phyloP scores from a whole-genome alignment of 2,888 invertebrate genomes.

The Proisotoma minuta region DNA sequence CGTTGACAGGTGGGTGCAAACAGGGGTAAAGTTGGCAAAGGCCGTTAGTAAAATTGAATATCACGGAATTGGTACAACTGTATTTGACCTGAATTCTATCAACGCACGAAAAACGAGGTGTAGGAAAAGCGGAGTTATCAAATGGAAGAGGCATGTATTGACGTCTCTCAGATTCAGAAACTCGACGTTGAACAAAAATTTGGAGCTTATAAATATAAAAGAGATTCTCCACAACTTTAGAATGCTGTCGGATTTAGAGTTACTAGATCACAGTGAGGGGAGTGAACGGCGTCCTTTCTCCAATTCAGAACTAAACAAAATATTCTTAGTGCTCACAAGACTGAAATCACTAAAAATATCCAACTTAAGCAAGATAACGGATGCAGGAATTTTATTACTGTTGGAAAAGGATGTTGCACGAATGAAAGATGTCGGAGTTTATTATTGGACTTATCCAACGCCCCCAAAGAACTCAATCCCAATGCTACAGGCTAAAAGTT shows the following conservation, averaged over 20 bases:
- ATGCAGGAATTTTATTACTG: not conserved
- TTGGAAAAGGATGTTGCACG: not conserved
- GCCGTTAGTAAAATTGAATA: not conserved
- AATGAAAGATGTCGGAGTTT: conserved; percentile 1
- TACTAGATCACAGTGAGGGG: not conserved
- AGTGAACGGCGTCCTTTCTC: not conserved
- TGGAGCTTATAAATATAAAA: not conserved
- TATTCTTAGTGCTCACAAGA: not conserved
- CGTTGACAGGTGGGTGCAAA: not conserved
- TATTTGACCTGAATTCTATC: not conserved
- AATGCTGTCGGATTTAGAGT: not conserved
- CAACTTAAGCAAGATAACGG: not conserved
- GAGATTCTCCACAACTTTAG: not conserved
- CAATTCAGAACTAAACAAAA: not conserved
- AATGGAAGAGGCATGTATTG: not conserved
- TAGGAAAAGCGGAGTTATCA: not conserved
- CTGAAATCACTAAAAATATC: conserved; percentile 4
- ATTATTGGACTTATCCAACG: not conserved
- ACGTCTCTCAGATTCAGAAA: not conserved
- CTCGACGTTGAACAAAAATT: not conserved
- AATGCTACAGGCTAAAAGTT: not conserved
- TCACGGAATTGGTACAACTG: not conserved
- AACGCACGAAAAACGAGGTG: not conserved
- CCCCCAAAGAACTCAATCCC: not conserved
- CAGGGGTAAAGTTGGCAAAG: not conserved